These are phyloP conservation scores for Chelonus insularis DNA, from an alignment of 1,140 invertebrate species.

Conservation along the genomic window DNA sequence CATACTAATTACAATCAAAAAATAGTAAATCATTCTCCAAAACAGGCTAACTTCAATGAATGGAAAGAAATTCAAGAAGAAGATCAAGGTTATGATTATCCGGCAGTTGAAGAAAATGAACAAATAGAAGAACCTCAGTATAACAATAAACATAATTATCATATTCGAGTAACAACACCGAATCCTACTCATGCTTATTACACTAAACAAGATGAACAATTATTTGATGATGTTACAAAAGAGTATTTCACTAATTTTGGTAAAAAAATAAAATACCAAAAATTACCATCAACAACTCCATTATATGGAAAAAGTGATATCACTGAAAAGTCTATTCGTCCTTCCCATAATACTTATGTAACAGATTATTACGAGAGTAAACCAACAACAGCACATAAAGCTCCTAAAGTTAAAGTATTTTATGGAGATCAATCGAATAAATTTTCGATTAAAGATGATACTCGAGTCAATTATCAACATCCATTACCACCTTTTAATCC, in stretches of 20 bases:
- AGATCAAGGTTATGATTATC: conserved; percentile 42
- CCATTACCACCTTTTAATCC: conserved; percentile 67
- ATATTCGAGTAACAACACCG: conserved; percentile 51
- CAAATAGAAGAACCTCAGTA: conserved; percentile 30
- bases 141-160: no score
- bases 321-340: conserved; percentile 51
- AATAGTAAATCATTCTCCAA: conserved; percentile 28
- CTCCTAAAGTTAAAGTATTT: conserved; percentile 51
- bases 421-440: conserved; percentile 54
- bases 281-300: conserved; percentile 59
- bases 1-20: conserved; percentile 35
- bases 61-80: conserved; percentile 39
- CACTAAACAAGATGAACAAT: conserved; percentile 71
- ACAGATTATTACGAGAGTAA: conserved; percentile 43
- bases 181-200: conserved; percentile 71
- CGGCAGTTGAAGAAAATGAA: conserved; percentile 30
- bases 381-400: conserved; percentile 48
- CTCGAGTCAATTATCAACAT: conserved; percentile 66
- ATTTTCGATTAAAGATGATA: conserved; percentile 63
- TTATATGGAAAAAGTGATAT: conserved; percentile 59
- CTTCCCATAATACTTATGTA: conserved; percentile 36
- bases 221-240: conserved; percentile 75
- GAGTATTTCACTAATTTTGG: conserved; percentile 78
- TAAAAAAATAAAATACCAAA: conserved; percentile 65
- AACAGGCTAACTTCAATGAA: conserved; percentile 35